phyloP scores from a whole-genome alignment of 1,140 invertebrate species.

The Araneus ventricosus region DNA sequence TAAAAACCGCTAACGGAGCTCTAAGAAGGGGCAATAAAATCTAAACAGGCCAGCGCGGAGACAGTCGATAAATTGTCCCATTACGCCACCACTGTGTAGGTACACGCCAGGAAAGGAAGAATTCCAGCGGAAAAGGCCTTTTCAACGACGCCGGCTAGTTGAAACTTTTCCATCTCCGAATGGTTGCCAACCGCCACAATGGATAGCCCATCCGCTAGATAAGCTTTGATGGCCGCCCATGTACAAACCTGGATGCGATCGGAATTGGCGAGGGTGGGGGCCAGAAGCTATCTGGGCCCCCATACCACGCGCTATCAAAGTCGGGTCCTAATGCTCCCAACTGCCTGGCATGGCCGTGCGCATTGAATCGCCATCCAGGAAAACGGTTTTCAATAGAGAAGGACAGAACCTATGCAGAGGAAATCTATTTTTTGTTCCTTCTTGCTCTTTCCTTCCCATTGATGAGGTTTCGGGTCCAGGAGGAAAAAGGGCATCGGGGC shows the following conservation, averaged over 20 bases:
- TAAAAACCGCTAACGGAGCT: conserved; percentile 41
- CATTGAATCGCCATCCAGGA: conserved; percentile 67
- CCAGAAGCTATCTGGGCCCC: conserved; percentile 45
- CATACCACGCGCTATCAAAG: conserved; percentile 72
- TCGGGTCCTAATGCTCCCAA: conserved; percentile 26
- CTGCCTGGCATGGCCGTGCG: conserved; percentile 24
- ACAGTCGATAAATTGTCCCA: conserved; percentile 62
- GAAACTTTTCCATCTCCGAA: conserved; percentile 47
- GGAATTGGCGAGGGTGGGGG: not conserved
- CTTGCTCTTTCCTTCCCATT: conserved; percentile 25
- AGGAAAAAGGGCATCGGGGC: conserved; percentile 51
- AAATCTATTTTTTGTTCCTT: conserved; percentile 46
- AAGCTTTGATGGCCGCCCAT: conserved; percentile 71
- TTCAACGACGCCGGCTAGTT: conserved; percentile 57
- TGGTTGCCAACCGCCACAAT: conserved; percentile 61
- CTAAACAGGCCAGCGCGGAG: not conserved
- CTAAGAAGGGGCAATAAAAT: conserved; percentile 40
- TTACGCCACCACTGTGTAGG: conserved; percentile 42
- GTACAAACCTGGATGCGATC: conserved; percentile 48
- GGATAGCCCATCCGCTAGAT: conserved; percentile 67
- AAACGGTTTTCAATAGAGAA: conserved; percentile 74
- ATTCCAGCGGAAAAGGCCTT: conserved; percentile 27
- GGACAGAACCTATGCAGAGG: conserved; percentile 32
- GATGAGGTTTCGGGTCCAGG: conserved; percentile 53
- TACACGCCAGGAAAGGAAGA: conserved; percentile 35